Base-by-base conservation (phyloP, 2,888 invertebrate genomes). In the Pasiphila rectangulata region DNA sequence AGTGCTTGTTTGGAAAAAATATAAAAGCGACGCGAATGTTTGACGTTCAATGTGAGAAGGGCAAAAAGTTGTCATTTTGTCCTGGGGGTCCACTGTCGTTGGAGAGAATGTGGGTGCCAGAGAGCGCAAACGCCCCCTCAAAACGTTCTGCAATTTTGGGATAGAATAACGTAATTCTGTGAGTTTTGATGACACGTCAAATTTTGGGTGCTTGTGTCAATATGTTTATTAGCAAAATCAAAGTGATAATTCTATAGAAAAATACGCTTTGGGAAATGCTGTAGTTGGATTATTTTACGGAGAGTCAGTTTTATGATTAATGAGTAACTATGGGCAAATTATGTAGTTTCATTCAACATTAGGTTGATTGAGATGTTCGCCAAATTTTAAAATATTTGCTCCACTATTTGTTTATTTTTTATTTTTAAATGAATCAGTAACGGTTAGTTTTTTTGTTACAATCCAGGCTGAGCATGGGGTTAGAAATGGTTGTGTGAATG, bases 1-100 rank as follows among this genome's bases (percentile, higher is more conserved):
- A 70, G 70, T 68, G 71, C 69, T 69, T 71, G 70, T 72, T 73
- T 76, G 74, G 16, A 66, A 73, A 70, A 67, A 69, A 68, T 76
- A 69, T 73, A 72, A 69, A 71, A 70, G 69, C 57, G 57, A 66
- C 64, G 59, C 56, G 67, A 67, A 61, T 63, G 79, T 79, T 76
- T 71, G 79, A 79, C 69, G 65, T 59, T 67, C 63, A 72, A 77
- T 82, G 80, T 83, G 66, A 59, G 63, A 63, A 69, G 67, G 74
- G 81, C 79, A 74, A 75, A 79, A 79, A 79, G 64, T 74, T 79
- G 81, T 76, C 70, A 71, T 54, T 67, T 70, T 67, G 72, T 42
- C 3, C 13, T 38, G 24, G 50, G 56, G 54, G 46, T 32, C 38
- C 29, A 13, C 19, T 21, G 30, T 34, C 46, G 7, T 27, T 27